phyloP scores from a whole-genome alignment of 1,140 invertebrate genomes.

The Danaus melanippus region DNA sequence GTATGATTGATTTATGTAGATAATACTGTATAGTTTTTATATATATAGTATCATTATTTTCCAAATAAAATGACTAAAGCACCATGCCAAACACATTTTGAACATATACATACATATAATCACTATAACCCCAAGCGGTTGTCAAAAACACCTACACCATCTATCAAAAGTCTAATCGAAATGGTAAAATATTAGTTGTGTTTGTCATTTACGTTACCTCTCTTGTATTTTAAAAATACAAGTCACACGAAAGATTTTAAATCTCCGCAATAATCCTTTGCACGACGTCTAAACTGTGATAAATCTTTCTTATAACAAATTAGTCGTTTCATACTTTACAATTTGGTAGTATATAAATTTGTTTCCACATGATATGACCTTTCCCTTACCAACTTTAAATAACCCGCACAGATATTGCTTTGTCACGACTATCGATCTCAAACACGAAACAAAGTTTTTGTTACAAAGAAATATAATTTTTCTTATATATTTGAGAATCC shows the following conservation, averaged over 20 bases:
- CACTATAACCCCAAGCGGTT: slow-evolving; percentile 33
- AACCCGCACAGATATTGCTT: slow-evolving; percentile 55
- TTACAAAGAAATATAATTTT: slow-evolving; percentile 34
- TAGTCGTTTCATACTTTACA: slow-evolving; percentile 50
- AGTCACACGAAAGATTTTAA: slow-evolving; percentile 59
- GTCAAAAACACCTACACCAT: slow-evolving; percentile 28
- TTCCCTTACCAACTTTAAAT: slow-evolving; percentile 42
- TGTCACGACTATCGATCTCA: slow-evolving; percentile 28
- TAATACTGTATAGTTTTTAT: slow-evolving; percentile 58
- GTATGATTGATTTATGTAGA: slow-evolving; percentile 50
- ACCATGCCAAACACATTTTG: slow-evolving; percentile 62
- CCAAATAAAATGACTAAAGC: slow-evolving; percentile 62
- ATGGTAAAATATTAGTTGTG: slow-evolving; percentile 21
- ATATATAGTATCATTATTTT: slow-evolving; percentile 47
- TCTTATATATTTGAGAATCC: slow-evolving; percentile 27
- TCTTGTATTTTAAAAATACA: slow-evolving; percentile 66
- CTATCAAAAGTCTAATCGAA: slow-evolving; percentile 25
- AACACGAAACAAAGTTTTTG: slow-evolving; percentile 29
- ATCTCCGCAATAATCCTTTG: slow-evolving; percentile 56
- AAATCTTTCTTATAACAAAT: slow-evolving; percentile 52
- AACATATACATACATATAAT: slow-evolving; percentile 39
- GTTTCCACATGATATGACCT: slow-evolving; percentile 66
- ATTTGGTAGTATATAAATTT: slow-evolving; percentile 52
- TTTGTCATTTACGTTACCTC: slow-evolving; percentile 12
- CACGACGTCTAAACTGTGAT: slow-evolving; percentile 52